Evolutionary conservation across 2,113 vertebrate genomes (phyloP).

Genomic region (Genyomyrus donnyi): DNA sequence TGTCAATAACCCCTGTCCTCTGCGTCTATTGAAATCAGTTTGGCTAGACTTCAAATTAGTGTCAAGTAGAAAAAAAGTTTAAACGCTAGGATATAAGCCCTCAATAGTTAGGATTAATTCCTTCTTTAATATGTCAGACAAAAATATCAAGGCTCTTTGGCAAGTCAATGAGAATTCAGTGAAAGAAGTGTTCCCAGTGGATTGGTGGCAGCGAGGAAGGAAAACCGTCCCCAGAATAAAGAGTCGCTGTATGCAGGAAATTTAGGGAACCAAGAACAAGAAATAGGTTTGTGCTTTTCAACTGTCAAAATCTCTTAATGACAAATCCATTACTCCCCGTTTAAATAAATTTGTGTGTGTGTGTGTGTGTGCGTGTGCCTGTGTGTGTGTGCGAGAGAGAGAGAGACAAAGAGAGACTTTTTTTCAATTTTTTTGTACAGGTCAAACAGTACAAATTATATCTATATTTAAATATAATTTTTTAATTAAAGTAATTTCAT

Average conservation of each 20-base stretch:
- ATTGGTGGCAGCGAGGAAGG: constrained; percentile 33
- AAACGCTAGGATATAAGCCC: constrained; percentile 59
- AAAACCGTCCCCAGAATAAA: constrained; percentile 47
- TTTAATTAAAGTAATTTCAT: constrained; percentile 76
- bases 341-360: neutral
- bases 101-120: constrained; percentile 54
- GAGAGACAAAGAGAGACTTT: too few species aligned
- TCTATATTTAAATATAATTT: constrained; percentile 80
- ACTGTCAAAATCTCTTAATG: constrained; percentile 40
- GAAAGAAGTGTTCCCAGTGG: constrained; percentile 36
- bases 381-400: too few species aligned
- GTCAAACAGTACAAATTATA: constrained; percentile 59
- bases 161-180: constrained; percentile 53
- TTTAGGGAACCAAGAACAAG: constrained; percentile 21
- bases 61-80: constrained; percentile 39
- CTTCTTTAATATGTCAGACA: constrained; percentile 59
- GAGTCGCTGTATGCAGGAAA: constrained; percentile 37
- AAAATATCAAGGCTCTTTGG: constrained; percentile 61
- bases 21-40: constrained; percentile 53
- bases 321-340: constrained; percentile 47
- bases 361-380: neutral
- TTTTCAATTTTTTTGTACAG: neutral
- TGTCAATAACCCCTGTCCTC: constrained; percentile 59
- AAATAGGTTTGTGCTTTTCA: constrained; percentile 1
- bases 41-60: constrained; percentile 53